These are phyloP conservation scores for Brienomyrus longianalis DNA, from an alignment of 2,113 vertebrate species.

Conservation along the genomic window DNA sequence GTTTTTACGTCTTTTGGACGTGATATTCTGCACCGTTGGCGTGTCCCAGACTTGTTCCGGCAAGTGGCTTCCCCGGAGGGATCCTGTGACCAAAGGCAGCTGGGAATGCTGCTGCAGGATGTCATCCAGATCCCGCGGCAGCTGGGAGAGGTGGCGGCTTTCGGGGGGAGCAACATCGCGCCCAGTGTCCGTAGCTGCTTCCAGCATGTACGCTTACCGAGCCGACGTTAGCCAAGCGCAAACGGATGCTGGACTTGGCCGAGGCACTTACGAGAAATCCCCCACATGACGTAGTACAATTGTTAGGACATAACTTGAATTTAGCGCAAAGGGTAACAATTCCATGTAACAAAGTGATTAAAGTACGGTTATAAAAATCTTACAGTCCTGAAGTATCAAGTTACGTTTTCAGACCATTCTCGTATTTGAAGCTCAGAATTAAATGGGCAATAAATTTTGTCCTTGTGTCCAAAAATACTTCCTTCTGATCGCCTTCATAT, in stretches of 20 bases:
- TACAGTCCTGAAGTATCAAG: neutral
- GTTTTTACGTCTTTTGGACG: slow-evolving; percentile 26
- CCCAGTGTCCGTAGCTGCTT: slow-evolving; percentile 96
- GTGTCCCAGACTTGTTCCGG: slow-evolving; percentile 76
- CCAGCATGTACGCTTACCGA: slow-evolving; percentile 69
- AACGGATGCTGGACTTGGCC: neutral
- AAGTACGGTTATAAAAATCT: neutral
- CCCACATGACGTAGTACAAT: neutral
- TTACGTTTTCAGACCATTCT: neutral
- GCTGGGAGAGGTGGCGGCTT: slow-evolving; percentile 90
- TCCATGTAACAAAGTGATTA: neutral
- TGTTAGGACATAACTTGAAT: neutral
- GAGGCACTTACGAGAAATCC: neutral
- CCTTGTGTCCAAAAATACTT: slow-evolving; percentile 8
- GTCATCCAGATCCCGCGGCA: slow-evolving; percentile 92
- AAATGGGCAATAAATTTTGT: slow-evolving; percentile 13
- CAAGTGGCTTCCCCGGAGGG: slow-evolving; percentile 80
- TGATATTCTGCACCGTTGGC: neutral
- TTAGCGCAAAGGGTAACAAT: neutral
- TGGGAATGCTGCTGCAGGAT: slow-evolving; percentile 84
- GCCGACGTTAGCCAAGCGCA: neutral
- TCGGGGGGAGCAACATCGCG: slow-evolving; percentile 93
- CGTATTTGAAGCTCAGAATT: neutral
- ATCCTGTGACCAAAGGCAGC: slow-evolving; percentile 86
- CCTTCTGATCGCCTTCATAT: slow-evolving; percentile 16